phyloP scores from a whole-genome alignment of 1,140 invertebrate genomes.

The Papilio glaucus region DNA sequence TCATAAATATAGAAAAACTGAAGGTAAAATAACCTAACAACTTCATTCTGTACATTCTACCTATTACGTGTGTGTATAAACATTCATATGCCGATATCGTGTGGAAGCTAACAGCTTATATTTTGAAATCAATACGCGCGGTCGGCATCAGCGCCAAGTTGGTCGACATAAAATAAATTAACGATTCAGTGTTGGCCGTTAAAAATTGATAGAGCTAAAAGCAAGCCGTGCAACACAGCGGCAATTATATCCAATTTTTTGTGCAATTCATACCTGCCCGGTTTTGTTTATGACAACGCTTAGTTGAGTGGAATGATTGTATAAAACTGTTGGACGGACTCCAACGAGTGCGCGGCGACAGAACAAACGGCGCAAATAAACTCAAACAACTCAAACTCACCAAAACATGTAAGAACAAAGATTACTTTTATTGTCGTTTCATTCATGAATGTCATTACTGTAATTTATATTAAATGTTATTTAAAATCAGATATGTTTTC shows the following conservation, averaged over 20 bases:
- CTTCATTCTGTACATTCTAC: neutral
- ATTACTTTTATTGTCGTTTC: conserved; percentile 50
- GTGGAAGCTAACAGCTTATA: conserved; percentile 25
- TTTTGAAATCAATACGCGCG: conserved; percentile 32
- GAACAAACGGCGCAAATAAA: conserved; percentile 80
- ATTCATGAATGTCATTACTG: conserved; percentile 12
- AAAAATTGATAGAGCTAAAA: conserved; percentile 62
- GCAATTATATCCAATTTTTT: conserved; percentile 80
- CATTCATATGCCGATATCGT: conserved; percentile 8
- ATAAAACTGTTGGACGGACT: conserved; percentile 79
- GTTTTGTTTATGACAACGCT: conserved; percentile 80
- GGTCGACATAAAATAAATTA: conserved; percentile 34
- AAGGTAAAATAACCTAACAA: too few relatives aligned
- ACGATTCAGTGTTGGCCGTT: conserved; percentile 46
- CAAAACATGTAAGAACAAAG: conserved; percentile 49
- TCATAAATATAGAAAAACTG: neutral
- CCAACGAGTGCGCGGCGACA: conserved; percentile 68
- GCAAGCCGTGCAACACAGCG: conserved; percentile 62
- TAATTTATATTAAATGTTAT: neutral
- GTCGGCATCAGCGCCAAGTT: conserved; percentile 34
- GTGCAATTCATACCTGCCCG: conserved; percentile 80
- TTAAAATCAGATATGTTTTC: neutral
- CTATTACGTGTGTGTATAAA: neutral
- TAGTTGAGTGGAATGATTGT: conserved; percentile 83
- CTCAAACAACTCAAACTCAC: conserved; percentile 71